These are phyloP conservation scores for Noctilio leporinus DNA, from an alignment of 2,113 vertebrate genomes.

Conservation along the genomic window DNA sequence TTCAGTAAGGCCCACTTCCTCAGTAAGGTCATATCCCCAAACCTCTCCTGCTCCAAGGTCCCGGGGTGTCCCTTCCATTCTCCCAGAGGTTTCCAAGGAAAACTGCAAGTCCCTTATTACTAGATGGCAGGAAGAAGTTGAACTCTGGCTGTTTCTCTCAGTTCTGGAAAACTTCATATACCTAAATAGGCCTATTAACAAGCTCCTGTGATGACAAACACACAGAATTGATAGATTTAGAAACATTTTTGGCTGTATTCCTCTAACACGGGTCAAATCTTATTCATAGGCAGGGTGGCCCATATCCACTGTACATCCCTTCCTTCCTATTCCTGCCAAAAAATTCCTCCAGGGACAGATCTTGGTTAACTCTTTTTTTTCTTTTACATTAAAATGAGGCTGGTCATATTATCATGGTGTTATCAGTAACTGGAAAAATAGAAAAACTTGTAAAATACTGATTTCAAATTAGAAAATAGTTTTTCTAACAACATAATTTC, in stretches of 20 bases:
- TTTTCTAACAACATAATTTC: background rate
- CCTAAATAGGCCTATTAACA: background rate
- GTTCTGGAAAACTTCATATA: background rate
- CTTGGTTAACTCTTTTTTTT: background rate
- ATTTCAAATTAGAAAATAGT: background rate
- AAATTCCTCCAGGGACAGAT: background rate
- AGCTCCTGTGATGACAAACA: background rate
- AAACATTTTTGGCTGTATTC: background rate
- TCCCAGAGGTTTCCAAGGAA: background rate
- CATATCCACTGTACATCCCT: fast-evolving
- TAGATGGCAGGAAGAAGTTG: background rate
- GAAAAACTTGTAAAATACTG: background rate
- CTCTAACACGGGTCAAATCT: background rate
- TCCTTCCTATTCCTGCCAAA: background rate
- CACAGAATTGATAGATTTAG: background rate
- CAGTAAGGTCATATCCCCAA: background rate
- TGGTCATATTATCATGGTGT: background rate
- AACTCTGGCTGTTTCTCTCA: background rate
- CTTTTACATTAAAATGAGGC: background rate
- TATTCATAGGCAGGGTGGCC: background rate
- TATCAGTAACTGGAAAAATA: background rate
- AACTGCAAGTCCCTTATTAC: background rate
- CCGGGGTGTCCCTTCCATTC: fast-evolving
- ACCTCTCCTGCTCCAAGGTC: background rate
- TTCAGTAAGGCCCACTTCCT: background rate